Evolutionary conservation across 2,113 vertebrate genomes (phyloP).

Genomic region (Macroglossus sobrinus): DNA sequence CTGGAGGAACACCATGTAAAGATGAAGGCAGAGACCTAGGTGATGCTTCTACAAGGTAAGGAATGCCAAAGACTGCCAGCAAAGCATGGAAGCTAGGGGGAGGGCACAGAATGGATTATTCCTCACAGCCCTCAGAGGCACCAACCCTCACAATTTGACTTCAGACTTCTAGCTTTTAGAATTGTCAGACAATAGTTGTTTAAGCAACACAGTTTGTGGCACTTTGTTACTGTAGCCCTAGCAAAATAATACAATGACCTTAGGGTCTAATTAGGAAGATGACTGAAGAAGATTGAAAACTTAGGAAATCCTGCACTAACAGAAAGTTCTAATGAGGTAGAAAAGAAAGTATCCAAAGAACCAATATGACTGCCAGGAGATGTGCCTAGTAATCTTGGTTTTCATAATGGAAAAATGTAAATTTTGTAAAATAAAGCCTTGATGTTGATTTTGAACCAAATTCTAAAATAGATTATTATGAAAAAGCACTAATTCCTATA

Average conservation of each 20-base stretch:
- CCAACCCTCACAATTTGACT: background rate
- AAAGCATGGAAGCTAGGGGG: background rate
- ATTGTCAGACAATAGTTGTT: background rate
- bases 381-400: background rate
- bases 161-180: background rate
- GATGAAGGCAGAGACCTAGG: background rate
- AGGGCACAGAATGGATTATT: background rate
- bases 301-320: background rate
- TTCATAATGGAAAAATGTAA: slow-evolving; percentile 8
- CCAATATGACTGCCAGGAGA: background rate
- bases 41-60: background rate
- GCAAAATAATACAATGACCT: background rate
- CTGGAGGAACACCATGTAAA: background rate
- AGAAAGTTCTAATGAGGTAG: background rate
- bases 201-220: background rate
- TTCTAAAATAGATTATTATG: slow-evolving; percentile 11
- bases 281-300: background rate
- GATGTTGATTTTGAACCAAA: slow-evolving; percentile 20
- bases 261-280: background rate
- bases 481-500: background rate
- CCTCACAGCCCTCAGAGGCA: background rate
- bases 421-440: slow-evolving; percentile 11
- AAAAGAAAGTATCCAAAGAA: background rate
- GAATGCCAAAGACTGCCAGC: background rate
- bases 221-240: background rate